Base-by-base conservation (phyloP, 2,888 invertebrate species). In the Sinohyriopsis cumingii region DNA sequence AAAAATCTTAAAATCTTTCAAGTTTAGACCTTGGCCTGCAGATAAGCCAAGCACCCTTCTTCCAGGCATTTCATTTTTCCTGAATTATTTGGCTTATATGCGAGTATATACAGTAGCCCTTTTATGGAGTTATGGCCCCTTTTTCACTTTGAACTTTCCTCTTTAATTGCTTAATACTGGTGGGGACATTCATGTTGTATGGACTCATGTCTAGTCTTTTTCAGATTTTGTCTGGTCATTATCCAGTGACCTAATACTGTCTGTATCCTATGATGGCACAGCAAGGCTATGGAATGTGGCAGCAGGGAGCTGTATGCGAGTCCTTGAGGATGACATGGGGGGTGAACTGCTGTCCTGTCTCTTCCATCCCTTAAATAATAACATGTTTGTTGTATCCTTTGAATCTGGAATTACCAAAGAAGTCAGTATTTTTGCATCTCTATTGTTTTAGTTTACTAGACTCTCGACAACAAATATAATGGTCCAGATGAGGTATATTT, bases 351-450 rank as follows among this genome's bases (percentile, higher is more conserved):
- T 87, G 61, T 87, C 84, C 63, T 95, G 95, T 89, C 92, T 93
- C 65, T 96, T 96, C 90, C 94, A 95, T 87, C 95, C 95, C 0
- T 93, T 94, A 62, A 96, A 96, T 87, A 95, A 95, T 87, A 96
- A 96, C 90, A 93, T 95, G 91, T 93, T 95, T 81, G 93, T 95
- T 84, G 94, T 94, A 94, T 94, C 94, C 93, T 93, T 86, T 65
- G 18, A 5, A 20, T 45, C n/a, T 45, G 45, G 57, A 53, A 7
- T 18, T 22, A 53, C n/a, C 19, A 45, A 12, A 15, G 45, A 45
- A 45, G 12, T 3, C 45, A 45, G 15, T 33, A 45, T 2, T 55
- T n/a, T 28, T 6, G 15, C 55, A 55, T n/a, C n/a, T 6, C 19
- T 24, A 7, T 20, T 15, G n/a, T 53, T 55, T 22, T n/a, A 61